Evolutionary conservation across 2,888 invertebrate genomes (phyloP).

Genomic region (Caenorhabditis parvicauda): DNA sequence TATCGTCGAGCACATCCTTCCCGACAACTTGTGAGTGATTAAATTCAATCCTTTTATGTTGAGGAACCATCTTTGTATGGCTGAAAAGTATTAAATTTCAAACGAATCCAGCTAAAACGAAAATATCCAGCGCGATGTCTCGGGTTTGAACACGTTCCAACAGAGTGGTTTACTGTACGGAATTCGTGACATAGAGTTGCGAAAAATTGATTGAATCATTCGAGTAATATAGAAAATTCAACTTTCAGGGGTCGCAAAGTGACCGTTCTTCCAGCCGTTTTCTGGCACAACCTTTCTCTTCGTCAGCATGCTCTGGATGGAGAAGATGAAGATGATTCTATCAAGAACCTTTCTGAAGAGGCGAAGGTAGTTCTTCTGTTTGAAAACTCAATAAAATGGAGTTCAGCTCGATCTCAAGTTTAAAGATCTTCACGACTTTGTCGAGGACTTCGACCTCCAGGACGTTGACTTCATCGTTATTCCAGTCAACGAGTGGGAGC

Average conservation of each 20-base stretch:
- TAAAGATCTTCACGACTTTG: slow-evolving; percentile 43
- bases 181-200: too few relatives aligned
- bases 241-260: slow-evolving; percentile 37
- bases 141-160: too few relatives aligned
- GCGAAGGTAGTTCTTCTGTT: too few relatives aligned
- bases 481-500: slow-evolving; percentile 56
- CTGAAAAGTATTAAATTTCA: background rate
- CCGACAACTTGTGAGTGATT: slow-evolving; percentile 33
- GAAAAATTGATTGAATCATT: too few relatives aligned
- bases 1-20: slow-evolving; percentile 49
- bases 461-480: slow-evolving; percentile 55
- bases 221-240: background rate
- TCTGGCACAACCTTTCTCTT: slow-evolving; percentile 50
- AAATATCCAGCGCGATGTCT: too few relatives aligned
- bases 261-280: slow-evolving; percentile 45
- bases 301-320: slow-evolving; percentile 28
- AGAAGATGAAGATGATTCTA: slow-evolving; percentile 23
- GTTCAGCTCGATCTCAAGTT: slow-evolving; percentile 36
- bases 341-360: too few relatives aligned
- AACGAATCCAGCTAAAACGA: too few relatives aligned
- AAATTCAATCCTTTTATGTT: too few relatives aligned
- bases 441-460: slow-evolving; percentile 51
- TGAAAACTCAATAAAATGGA: background rate
- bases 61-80: too few relatives aligned
- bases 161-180: too few relatives aligned